Conservation (phyloP, 2,113 vertebrate species). For the Lutjanus erythropterus region DNA sequence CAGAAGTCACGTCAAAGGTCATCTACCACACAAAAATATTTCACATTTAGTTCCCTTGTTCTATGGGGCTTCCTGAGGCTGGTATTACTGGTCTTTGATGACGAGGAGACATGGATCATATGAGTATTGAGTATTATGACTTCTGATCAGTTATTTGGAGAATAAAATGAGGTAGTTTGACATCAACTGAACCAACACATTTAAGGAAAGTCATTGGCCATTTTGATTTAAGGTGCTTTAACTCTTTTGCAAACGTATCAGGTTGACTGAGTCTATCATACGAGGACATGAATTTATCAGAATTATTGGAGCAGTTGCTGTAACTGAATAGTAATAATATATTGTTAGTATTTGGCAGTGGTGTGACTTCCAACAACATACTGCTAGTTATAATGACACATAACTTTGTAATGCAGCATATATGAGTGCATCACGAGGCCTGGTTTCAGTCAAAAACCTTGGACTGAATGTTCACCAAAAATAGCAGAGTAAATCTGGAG, state of each 20-base stretch:
- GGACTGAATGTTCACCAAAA: neutral
- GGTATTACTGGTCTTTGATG: no score
- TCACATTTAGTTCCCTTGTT: no score
- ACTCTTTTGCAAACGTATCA: neutral
- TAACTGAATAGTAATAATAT: conserved; percentile 1
- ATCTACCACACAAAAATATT: no score
- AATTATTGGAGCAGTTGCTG: neutral
- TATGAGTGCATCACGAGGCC: conserved; percentile 23
- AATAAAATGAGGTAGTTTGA: neutral
- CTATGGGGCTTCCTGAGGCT: no score
- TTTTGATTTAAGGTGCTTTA: neutral
- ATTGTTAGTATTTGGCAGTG: neutral
- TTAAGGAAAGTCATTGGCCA: neutral
- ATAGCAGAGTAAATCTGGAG: conserved; percentile 8
- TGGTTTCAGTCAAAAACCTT: conserved; percentile 8
- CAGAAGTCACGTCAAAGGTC: no score
- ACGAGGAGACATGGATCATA: no score
- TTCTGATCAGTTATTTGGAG: neutral
- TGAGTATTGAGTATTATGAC: no score
- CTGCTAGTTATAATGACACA: neutral
- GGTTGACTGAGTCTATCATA: neutral
- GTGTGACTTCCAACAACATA: no score
- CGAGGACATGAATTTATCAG: neutral
- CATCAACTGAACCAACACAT: no score
- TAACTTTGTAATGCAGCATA: neutral